Evolutionary conservation across 2,113 vertebrate species (phyloP), one percentile per base, ranked within the genome.

Genomic region (Gymnocephalus cernua): DNA sequence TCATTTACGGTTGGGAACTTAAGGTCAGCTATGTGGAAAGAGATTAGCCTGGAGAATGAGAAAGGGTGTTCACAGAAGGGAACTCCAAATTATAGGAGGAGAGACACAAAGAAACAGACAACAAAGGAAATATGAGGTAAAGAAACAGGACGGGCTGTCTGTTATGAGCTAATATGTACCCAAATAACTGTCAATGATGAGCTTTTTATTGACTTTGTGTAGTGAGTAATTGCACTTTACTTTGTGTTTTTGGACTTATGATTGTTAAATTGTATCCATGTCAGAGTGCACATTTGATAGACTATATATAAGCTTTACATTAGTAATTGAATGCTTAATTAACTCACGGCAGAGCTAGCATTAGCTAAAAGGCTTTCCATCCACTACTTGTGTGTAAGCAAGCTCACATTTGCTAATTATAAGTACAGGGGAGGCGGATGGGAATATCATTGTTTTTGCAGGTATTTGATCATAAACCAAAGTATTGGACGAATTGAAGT

Each of bases 21-120:
- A 45, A 76, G 79, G 81, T 88, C 77, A 67, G 74, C 41, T 75
- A 44, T 69, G 75, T 84, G 84, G 85, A 88, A 83, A 78, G 78
- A 82, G 67, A 74, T 90, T 85, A 86, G 79, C 48, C 23, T 0
- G 8, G 62, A 44, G 56, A 85, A 73, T 15, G 44, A 75, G 51
- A 76, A 44, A 45, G 78, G 70, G 44, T 67, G 61, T 64, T 65
- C 12, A 69, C 67, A 50, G 61, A 65, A 35, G 38, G 70, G 75
- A 44, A 45, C 59, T 69, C 16, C 47, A 59, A 51, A 67, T 78
- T 64, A 77, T 13, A 56, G 48, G 25, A 80, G 61, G 23, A 48
- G 61, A 63, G 32, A 66, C 54, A 66, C 2, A 50, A n/a, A 69
- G 12, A 69, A 41, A 57, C 47, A 66, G 45, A 56, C 25, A 29